Evolutionary conservation across 2,888 invertebrate species (phyloP).

Genomic region (Phyllotreta striolata): DNA sequence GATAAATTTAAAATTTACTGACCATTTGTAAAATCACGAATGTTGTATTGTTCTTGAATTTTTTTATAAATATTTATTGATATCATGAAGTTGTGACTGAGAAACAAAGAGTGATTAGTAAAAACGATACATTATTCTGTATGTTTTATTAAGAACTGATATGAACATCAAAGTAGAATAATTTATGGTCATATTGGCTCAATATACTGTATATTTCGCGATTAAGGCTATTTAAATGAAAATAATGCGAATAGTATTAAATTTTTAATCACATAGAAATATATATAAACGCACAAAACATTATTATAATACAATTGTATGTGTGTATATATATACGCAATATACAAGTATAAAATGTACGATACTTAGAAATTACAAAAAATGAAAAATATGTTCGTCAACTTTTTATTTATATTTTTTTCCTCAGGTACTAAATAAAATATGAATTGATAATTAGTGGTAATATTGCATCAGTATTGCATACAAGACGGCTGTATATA

Average conservation of each 20-base stretch:
- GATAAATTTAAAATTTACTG: no score
- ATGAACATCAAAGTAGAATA: no score
- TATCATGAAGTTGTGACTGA: no score
- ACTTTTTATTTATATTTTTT: constrained; percentile 17
- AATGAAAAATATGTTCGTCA: constrained; percentile 30
- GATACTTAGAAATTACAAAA: constrained; percentile 21
- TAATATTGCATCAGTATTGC: constrained; percentile 34
- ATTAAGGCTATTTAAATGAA: no score
- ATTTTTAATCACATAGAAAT: constrained; percentile 23
- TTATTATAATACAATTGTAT: constrained; percentile 9
- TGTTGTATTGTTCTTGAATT: no score
- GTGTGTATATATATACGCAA: constrained; percentile 23
- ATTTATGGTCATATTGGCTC: no score
- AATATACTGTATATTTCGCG: no score
- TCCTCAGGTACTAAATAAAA: constrained; percentile 34
- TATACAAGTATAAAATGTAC: constrained; percentile 31
- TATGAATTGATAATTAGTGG: constrained; percentile 24
- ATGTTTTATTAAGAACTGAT: no score
- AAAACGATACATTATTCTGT: no score
- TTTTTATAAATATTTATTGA: no score
- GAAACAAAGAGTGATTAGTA: no score
- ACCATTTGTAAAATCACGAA: no score
- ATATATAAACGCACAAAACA: constrained; percentile 11
- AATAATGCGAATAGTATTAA: background rate
- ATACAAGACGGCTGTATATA: constrained; percentile 38